A percentile compares a stretch with the other conserved stretches of the same genome.
Evolutionary conservation across 2,113 vertebrate genomes (phyloP).

Genomic region (Mobula birostris): DNA sequence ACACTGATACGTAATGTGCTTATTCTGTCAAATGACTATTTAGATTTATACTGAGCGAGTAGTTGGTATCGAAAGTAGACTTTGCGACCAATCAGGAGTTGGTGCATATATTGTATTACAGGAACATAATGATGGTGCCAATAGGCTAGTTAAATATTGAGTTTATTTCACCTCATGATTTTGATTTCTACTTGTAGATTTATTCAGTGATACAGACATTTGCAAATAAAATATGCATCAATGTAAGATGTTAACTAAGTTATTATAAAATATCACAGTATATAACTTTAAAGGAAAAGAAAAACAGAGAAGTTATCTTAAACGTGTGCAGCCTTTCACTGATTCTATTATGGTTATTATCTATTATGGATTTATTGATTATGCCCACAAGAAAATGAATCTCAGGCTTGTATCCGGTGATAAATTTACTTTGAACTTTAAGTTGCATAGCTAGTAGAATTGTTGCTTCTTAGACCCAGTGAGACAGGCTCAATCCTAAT

Average conservation of each 20-base stretch:
- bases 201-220: not conserved
- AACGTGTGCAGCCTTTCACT: no score
- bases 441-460: no score
- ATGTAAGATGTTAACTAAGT: not conserved
- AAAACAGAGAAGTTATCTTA: no score
- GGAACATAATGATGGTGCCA: not conserved
- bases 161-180: not conserved
- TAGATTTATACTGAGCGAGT: not conserved
- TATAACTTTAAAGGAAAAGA: no score
- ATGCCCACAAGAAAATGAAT: no score
- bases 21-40: not conserved
- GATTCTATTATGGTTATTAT: no score
- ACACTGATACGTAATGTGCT: not conserved
- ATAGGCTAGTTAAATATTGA: not conserved
- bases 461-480: no score
- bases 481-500: no score
- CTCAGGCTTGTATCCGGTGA: no score
- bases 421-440: no score
- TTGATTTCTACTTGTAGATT: not conserved
- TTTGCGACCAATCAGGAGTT: not conserved
- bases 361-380: no score
- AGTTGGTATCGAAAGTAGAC: not conserved
- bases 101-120: not conserved
- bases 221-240: not conserved
- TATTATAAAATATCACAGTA: not conserved